Percentiles rank a stretch among this genome's conserved stretches.
Conservation (phyloP, 2,113 vertebrate species). For the Myiagra hebetior region DNA sequence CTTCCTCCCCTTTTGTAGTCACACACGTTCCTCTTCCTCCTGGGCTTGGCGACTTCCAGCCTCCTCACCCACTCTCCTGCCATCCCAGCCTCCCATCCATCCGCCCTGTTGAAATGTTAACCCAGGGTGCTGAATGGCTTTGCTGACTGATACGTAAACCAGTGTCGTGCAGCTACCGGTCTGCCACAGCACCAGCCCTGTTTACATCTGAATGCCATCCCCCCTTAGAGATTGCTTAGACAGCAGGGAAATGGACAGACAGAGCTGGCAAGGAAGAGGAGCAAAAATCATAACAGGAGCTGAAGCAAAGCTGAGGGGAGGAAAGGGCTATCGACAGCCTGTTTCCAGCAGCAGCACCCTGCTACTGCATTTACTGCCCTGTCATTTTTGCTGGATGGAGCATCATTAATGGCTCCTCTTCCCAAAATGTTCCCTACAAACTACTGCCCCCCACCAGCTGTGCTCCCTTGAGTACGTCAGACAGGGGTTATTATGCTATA, state of each 20-base stretch:
- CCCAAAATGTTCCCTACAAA: background rate
- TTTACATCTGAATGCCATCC: background rate
- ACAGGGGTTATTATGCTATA: background rate
- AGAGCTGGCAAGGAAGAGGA: background rate
- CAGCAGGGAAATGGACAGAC: background rate
- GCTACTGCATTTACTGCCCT: rapidly evolving
- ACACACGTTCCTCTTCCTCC: slow-evolving; percentile 50
- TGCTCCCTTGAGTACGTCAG: background rate
- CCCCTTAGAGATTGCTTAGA: background rate
- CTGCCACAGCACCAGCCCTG: background rate
- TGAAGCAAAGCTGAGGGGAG: background rate
- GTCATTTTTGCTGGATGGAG: background rate
- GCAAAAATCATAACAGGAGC: background rate
- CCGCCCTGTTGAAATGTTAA: background rate
- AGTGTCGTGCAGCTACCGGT: background rate
- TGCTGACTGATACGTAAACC: slow-evolving; percentile 51
- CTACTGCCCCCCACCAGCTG: background rate
- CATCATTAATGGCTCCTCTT: background rate
- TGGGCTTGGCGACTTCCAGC: background rate
- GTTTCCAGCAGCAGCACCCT: background rate
- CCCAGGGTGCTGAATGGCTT: background rate
- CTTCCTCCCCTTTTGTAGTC: slow-evolving; percentile 49
- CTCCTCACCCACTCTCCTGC: background rate
- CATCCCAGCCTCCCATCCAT: background rate
- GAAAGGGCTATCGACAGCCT: background rate